phyloP scores from a whole-genome alignment of 2,888 invertebrate species.

The Meliscaeva auricollis region DNA sequence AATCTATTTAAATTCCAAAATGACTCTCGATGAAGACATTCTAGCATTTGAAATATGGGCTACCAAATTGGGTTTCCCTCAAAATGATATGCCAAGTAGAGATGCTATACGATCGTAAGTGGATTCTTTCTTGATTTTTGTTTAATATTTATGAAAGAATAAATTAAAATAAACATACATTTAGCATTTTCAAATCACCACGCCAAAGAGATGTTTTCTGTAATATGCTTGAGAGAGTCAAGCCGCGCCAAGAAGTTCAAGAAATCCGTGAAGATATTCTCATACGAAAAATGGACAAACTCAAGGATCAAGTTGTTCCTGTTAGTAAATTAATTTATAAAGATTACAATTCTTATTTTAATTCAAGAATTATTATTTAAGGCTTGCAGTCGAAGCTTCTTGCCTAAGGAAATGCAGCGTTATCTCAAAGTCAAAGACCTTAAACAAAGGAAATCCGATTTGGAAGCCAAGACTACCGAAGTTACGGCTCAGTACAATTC shows the following conservation, averaged over 20 bases:
- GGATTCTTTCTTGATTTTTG: neutral
- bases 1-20: constrained; percentile 12
- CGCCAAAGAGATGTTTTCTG: constrained; percentile 80
- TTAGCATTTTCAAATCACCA: constrained; percentile 82
- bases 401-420: constrained; percentile 81
- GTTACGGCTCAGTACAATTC: constrained; percentile 78
- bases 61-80: constrained; percentile 80
- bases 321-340: constrained; percentile 64
- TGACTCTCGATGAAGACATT: constrained; percentile 78
- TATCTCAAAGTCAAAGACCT: constrained; percentile 80
- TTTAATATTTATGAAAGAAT: neutral
- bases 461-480: constrained; percentile 77
- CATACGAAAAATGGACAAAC: constrained; percentile 80
- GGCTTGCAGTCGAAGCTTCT: constrained; percentile 78
- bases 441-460: constrained; percentile 77
- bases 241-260: constrained; percentile 80
- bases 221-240: constrained; percentile 80
- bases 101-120: constrained; percentile 82
- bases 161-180: neutral
- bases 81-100: constrained; percentile 80
- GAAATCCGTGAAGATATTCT: constrained; percentile 81
- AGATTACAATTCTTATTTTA: neutral
- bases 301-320: constrained; percentile 80
- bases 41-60: constrained; percentile 81
- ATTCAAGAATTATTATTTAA: neutral